Evolutionary conservation across 2,113 vertebrate species (phyloP), one percentile per base, ranked within the genome.

Genomic region (Ceyx melanurus): DNA sequence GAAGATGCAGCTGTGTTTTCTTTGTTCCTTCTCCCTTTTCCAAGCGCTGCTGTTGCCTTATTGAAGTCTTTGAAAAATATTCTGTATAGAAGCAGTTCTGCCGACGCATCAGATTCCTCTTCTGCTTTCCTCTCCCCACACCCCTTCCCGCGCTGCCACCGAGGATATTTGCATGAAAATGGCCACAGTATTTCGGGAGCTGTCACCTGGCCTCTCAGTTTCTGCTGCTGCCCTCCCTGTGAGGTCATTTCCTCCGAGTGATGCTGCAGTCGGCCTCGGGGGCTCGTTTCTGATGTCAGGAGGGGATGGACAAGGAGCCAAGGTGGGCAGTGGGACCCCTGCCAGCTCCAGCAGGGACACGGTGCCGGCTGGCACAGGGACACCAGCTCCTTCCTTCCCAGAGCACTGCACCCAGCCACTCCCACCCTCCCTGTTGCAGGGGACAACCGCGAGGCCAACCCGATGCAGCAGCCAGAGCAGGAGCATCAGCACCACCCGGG

Each of bases 1-100:
- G 86, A 90, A 95, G 93, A 94, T 64, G 96, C 95, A 97, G 96
- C 96, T 97, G 94, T 83, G 87, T 75, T 93, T 74, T 77, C 92
- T 96, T 95, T 96, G 96, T 96, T 94, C 86, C 6, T 67, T 16
- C 74, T 87, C 92, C 86, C 89, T 88, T 92, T 90, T 96, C 78
- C 94, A 89, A 92, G 53, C 70, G 88, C 88, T 92, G 80, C 89
- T 91, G 66, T 82, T 81, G 89, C 88, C 90, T 95, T 94, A 77
- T 88, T 92, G 89, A 95, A 92, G 84, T 92, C 92, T 95, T 92
- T 96, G 88, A 92, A 94, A 96, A 94, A 88, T 90, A 93, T 73
- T 92, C 88, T 54, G 86, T 73, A 96, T 93, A 89, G 94, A 93
- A 92, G 91, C 79, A 74, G 82, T 94, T 96, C 92, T 95, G 94